Conservation (phyloP, 1,140 invertebrate genomes). For the Ceratitis capitata region DNA sequence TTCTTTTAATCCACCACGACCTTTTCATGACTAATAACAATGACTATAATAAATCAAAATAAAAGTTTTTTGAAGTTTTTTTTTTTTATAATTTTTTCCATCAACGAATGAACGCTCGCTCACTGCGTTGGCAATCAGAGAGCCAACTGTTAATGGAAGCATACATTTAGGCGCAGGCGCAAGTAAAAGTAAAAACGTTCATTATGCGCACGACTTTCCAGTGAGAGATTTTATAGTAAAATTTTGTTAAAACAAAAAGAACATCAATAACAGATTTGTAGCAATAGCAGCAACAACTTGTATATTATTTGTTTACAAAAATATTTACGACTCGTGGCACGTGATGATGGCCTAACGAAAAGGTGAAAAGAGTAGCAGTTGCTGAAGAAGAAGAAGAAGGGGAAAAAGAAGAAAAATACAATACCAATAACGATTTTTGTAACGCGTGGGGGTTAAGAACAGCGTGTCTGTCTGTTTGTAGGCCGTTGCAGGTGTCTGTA, state of each 20-base stretch:
- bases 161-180: not conserved
- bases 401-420: not conserved
- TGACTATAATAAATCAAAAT: not conserved
- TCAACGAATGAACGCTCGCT: not conserved
- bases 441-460: not conserved
- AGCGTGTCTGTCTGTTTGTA: not conserved
- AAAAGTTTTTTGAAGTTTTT: not conserved
- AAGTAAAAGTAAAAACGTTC: not conserved
- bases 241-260: not conserved
- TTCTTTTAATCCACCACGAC: not conserved
- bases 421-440: not conserved
- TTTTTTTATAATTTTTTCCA: not conserved
- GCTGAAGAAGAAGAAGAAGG: not conserved
- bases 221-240: conserved; percentile 4
- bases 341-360: conserved; percentile 20
- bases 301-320: conserved; percentile 29
- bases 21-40: not conserved
- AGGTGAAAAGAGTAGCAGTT: no score
- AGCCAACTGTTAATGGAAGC: not conserved
- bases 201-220: conserved; percentile 15
- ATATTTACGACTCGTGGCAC: conserved; percentile 28
- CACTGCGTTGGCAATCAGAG: not conserved
- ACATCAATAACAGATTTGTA: not conserved
- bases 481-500: not conserved
- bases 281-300: not conserved